Evolutionary conservation across 2,888 invertebrate genomes (phyloP), one percentile per base, ranked within the genome.

Genomic region (Drosophila koepferae): DNA sequence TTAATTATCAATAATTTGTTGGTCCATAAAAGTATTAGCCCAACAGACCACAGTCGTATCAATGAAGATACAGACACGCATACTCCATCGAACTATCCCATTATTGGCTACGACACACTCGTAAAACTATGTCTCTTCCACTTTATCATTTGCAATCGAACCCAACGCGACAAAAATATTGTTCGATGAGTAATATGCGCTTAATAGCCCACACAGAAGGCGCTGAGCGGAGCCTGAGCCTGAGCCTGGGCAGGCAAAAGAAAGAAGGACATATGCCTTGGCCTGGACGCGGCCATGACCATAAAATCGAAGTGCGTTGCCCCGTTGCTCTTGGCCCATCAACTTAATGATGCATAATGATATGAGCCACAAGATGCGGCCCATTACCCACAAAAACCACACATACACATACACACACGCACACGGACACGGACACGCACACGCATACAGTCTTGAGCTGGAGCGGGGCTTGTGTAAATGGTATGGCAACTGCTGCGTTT

Each of bases 341-440:
- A 86, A 88, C 86, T 82, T 85, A 85, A 85, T 85, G 90, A 85
- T 85, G 90, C 85, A 85, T 85, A 86, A 90, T 88, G 85, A 90
- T 85, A 85, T 85, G 85, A 83, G 88, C 77, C 78, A 78, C 84
- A 78, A 80, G 82, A 80, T 72, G 82, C 90, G 89, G 73, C 67
- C 90, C 85, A 85, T 85, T 85, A 90, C 74, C 72, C 90, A 82
- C 86, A 77, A 74, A 78, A 55, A 69, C 55, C 65, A 69, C 40
- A 67, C 10, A 49, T 38, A 66, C 36, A 62, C 43, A 68, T 28
- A 23, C 36, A 16, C 16, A 54, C 9, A 63, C 5, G 40, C 31
- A 62, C 41, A 66, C 36, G 62, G 40, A 68, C 41, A 66, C 36
- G 62, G 40, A 68, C 40, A 23, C 36, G 16, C 16, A 54, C 9